phyloP scores from a whole-genome alignment of 2,113 vertebrate species.

The Tragulus kanchil region DNA sequence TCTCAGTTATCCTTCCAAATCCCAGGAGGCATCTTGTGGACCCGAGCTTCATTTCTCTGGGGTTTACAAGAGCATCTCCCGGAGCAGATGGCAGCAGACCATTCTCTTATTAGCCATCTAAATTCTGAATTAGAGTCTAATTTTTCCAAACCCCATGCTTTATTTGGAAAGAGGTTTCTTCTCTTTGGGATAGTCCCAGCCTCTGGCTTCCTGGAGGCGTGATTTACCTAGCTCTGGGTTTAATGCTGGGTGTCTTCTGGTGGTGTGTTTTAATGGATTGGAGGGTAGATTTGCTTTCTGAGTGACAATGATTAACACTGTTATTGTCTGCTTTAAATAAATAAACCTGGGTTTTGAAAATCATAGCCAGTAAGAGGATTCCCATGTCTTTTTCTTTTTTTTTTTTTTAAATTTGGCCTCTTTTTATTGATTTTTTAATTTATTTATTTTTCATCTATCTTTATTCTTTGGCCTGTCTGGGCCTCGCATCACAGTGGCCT shows the following conservation, averaged over 20 bases:
- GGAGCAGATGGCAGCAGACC: background rate
- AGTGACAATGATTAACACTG: slow-evolving; percentile 34
- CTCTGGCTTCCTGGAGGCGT: background rate
- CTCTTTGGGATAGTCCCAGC: background rate
- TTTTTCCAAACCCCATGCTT: slow-evolving; percentile 49
- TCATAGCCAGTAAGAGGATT: slow-evolving; percentile 34
- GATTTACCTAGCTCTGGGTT: background rate
- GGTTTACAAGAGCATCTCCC: slow-evolving; percentile 14
- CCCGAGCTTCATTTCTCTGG: slow-evolving; percentile 63
- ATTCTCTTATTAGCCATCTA: slow-evolving; percentile 49
- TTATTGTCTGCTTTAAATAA: slow-evolving; percentile 7
- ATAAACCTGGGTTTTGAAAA: slow-evolving; percentile 48
- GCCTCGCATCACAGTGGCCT: too few relatives aligned
- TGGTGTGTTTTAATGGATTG: background rate
- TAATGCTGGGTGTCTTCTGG: background rate
- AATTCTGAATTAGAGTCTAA: slow-evolving; percentile 68
- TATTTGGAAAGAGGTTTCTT: slow-evolving; percentile 45
- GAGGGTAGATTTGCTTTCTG: slow-evolving; percentile 35
- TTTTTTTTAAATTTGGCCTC: too few relatives aligned
- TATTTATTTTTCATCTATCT: too few relatives aligned
- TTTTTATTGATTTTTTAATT: too few relatives aligned
- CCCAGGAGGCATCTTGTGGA: slow-evolving; percentile 53
- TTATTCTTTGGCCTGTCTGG: too few relatives aligned
- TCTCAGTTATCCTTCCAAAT: slow-evolving; percentile 78
- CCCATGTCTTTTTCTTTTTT: background rate